Percentiles rank a stretch among this genome's conserved stretches.
These are phyloP conservation scores for Lamellibrachia satsuma DNA, from an alignment of 2,888 invertebrate genomes.

Conservation along the genomic window DNA sequence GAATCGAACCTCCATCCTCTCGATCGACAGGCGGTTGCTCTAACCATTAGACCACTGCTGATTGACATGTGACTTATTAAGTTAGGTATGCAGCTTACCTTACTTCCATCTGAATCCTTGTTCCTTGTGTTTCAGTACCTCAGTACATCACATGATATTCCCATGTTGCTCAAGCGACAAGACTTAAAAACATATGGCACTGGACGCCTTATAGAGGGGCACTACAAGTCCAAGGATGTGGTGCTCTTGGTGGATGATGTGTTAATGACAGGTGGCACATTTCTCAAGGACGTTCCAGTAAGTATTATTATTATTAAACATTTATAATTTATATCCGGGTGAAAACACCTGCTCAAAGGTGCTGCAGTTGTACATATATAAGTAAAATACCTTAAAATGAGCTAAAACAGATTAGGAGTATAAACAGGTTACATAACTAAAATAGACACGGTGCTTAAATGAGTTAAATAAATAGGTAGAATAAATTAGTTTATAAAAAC, in stretches of 20 bases:
- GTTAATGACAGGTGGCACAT: slow-evolving; percentile 41
- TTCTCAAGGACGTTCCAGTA: slow-evolving; percentile 39
- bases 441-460: no score
- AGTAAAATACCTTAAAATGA: no score
- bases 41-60: neutral
- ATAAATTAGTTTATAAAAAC: no score
- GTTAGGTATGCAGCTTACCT: neutral
- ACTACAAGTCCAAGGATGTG: slow-evolving; percentile 33
- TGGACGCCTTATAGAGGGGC: slow-evolving; percentile 37
- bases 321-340: neutral
- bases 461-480: no score
- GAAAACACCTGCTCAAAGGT: no score
- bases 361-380: no score
- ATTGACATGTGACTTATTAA: neutral
- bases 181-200: slow-evolving; percentile 39
- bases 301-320: slow-evolving; percentile 19
- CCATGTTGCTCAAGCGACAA: slow-evolving; percentile 42
- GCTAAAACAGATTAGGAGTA: no score
- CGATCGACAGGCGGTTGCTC: no score
- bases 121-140: slow-evolving; percentile 32
- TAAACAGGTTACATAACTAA: no score
- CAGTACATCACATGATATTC: slow-evolving; percentile 34
- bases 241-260: slow-evolving; percentile 41
- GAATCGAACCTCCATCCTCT: no score
- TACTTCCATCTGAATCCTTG: neutral